Percentiles rank a stretch among this genome's conserved stretches.
phyloP scores from a whole-genome alignment of 2,797 vertebrate species.

The Dendrocincla tyrannina region DNA sequence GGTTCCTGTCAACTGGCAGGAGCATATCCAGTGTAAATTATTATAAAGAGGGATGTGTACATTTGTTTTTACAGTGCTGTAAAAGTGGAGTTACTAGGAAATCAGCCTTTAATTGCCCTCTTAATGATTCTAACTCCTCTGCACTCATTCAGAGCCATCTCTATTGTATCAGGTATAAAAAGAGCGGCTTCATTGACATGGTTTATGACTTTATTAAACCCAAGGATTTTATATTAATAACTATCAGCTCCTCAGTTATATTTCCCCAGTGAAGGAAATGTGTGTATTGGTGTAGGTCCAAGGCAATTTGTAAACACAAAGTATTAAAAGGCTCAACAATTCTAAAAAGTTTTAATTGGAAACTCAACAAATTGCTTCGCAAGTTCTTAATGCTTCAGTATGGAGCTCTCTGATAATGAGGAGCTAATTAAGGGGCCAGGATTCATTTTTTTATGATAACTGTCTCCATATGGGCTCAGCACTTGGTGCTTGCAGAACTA shows the following conservation, averaged over 20 bases:
- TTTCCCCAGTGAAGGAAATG: neutral
- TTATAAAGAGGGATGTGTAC: neutral
- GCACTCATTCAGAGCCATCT: neutral
- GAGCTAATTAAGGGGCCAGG: conserved; percentile 28
- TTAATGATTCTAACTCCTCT: neutral
- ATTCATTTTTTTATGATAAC: conserved; percentile 43
- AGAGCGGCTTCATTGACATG: neutral
- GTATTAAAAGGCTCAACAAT: neutral
- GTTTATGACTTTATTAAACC: conserved; percentile 22
- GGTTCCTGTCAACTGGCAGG: neutral
- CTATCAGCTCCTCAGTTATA: neutral
- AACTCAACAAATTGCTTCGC: neutral
- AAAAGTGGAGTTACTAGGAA: neutral
- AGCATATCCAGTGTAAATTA: neutral
- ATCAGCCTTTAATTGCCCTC: conserved; percentile 1
- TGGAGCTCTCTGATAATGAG: conserved; percentile 4
- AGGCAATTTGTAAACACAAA: conserved; percentile 23
- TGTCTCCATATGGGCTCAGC: conserved; percentile 46
- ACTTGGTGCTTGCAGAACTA: neutral
- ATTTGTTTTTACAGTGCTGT: neutral
- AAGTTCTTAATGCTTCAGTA: neutral
- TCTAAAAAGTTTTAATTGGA: conserved; percentile 28
- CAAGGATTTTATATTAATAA: neutral
- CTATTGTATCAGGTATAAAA: neutral
- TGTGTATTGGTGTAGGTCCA: neutral